These are phyloP conservation scores for Diplogasteroides magnus DNA, from an alignment of 1,140 invertebrate species.

Conservation along the genomic window DNA sequence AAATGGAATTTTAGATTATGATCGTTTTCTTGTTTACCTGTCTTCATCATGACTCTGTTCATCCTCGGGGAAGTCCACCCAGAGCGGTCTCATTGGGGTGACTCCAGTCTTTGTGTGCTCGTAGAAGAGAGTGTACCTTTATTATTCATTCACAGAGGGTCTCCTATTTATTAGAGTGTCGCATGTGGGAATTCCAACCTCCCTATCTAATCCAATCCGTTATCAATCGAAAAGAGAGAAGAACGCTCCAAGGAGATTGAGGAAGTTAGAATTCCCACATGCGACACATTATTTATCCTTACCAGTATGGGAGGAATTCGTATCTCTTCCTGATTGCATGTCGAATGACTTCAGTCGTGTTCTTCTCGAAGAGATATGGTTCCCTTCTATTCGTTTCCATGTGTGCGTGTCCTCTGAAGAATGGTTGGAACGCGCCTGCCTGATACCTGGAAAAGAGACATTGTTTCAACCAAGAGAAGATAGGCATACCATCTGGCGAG, in stretches of 20 bases:
- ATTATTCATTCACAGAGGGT: no score
- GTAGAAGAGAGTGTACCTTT: constrained; percentile 81
- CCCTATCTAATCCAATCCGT: no score
- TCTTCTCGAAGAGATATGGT: constrained; percentile 78
- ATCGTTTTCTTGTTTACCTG: not conserved
- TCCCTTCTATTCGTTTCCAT: constrained; percentile 91
- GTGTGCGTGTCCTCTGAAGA: constrained; percentile 72
- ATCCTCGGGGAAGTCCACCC: constrained; percentile 82
- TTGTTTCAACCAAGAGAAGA: not conserved
- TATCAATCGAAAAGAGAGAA: constrained; percentile 9
- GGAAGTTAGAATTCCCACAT: no score
- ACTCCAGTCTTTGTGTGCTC: constrained; percentile 70
- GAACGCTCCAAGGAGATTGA: constrained; percentile 15
- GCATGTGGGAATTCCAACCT: no score
- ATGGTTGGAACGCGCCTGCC: constrained; percentile 73
- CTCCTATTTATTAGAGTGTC: no score
- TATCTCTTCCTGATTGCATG: constrained; percentile 77
- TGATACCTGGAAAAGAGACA: constrained; percentile 66
- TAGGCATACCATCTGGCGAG: constrained; percentile 72
- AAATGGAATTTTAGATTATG: no score
- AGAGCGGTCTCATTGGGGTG: constrained; percentile 84
- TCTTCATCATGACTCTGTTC: constrained; percentile 48
- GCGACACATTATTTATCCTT: no score
- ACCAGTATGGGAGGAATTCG: constrained; percentile 81
- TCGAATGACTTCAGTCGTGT: constrained; percentile 64